A percentile compares a stretch with the other conserved stretches of the same genome.
These are phyloP conservation scores for Plestiodon gilberti DNA, from an alignment of 2,113 vertebrate genomes.

Conservation along the genomic window DNA sequence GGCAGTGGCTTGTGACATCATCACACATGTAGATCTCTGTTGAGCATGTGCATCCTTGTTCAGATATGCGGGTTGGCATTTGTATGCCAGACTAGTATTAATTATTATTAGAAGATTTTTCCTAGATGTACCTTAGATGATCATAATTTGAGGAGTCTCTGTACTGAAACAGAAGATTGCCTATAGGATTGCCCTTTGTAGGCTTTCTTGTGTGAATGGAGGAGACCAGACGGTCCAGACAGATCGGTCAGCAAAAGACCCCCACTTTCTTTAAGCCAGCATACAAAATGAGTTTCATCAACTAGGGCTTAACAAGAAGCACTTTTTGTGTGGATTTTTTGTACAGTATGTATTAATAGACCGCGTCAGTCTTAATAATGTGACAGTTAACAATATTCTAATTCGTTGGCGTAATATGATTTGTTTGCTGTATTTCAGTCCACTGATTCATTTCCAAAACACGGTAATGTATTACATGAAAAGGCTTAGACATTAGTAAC, in stretches of 20 bases:
- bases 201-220: neutral
- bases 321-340: neutral
- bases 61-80: too few species aligned
- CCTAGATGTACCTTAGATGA: too few species aligned
- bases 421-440: constrained; percentile 35
- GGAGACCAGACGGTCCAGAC: neutral
- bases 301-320: neutral
- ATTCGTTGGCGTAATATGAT: constrained; percentile 39
- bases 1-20: too few species aligned
- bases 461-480: constrained; percentile 56
- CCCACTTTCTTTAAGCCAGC: neutral
- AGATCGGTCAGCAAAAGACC: neutral
- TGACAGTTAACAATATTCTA: constrained; percentile 29
- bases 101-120: too few species aligned
- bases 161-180: too few species aligned
- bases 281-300: neutral
- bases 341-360: neutral
- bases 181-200: too few species aligned
- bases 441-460: constrained; percentile 48
- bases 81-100: too few species aligned
- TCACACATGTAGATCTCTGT: too few species aligned
- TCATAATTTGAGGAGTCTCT: too few species aligned
- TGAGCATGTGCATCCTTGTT: too few species aligned
- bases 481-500: constrained; percentile 59
- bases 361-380: constrained; percentile 15